Evolutionary conservation across 1,140 invertebrate genomes (phyloP), one percentile per base, ranked within the genome.

Genomic region (Elymnias hypermnestra): DNA sequence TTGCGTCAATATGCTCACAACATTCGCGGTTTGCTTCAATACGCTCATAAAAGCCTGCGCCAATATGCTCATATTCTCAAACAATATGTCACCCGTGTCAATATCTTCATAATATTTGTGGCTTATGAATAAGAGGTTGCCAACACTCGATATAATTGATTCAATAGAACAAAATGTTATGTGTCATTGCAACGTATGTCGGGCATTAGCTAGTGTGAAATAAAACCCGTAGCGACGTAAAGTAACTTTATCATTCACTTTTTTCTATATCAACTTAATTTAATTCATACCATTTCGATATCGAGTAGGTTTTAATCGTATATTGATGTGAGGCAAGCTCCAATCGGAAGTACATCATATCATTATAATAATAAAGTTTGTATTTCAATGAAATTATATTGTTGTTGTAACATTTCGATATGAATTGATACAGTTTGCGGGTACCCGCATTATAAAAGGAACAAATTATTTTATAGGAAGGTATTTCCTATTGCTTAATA

Each of bases 401-500:
- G 13, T 21, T 28, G 36, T 50, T 50, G 38, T 42, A 10, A 15
- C 35, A 12, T 55, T 15, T 25, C 9, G 9, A 17, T 36, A 12
- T 23, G 8, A 13, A 43, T 23, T 37, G 26, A 26, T 21, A 44
- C 21, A 40, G 48, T 13, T 44, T 54, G 63, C 71, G 69, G 72
- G 71, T 58, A 59, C 74, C 71, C 73, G 69, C 71, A 77, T 74
- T 12, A 35, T 12, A 35, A 54, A 57, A 33, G 31, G 31, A 33
- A 33, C 31, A 33, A 33, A 33, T 33, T 15, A 33, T 33, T 33
- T 33, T 33, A 33, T 33, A 33, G 13, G 31, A 33, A 33, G 14
- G 31, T 33, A 33, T 72, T 73, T 65, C 57, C 64, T 68, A 71
- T 72, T 69, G 48, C 63, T 52, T 55, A 50, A 55, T 72, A 78